phyloP scores from a whole-genome alignment of 92 coral and sea anemone species.

The Palythoa grandis region DNA sequence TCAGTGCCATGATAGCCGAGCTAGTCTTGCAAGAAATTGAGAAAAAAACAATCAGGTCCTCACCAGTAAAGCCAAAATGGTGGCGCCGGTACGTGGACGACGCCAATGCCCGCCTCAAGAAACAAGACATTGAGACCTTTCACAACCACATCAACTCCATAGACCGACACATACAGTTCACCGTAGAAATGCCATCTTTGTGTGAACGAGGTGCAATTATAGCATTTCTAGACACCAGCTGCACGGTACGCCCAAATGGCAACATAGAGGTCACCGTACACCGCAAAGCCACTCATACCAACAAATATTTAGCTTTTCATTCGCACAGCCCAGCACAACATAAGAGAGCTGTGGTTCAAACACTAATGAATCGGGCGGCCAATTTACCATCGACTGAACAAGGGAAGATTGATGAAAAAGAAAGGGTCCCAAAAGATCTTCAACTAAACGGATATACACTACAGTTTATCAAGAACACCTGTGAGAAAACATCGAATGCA shows the following conservation, averaged over 20 bases:
- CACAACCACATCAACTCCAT: constrained; percentile 28
- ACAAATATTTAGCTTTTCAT: constrained; percentile 19
- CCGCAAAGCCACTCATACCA: too few relatives aligned
- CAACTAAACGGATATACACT: too few relatives aligned
- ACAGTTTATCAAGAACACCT: too few relatives aligned
- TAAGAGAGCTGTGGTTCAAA: constrained; percentile 37
- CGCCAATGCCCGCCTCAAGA: constrained; percentile 15
- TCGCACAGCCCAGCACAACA: constrained; percentile 40
- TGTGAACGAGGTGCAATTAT: neutral
- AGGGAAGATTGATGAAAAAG: neutral
- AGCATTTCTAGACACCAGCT: neutral
- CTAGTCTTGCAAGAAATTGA: constrained; percentile 38
- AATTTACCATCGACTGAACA: neutral
- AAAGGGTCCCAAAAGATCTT: too few relatives aligned
- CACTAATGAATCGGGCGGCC: constrained; percentile 1
- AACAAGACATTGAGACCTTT: constrained; percentile 10
- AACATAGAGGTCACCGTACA: neutral
- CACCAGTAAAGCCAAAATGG: constrained; percentile 24
- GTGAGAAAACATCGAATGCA: too few relatives aligned
- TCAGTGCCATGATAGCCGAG: constrained; percentile 33
- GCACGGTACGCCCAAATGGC: neutral
- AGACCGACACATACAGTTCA: constrained; percentile 23
- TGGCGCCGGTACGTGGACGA: constrained; percentile 38
- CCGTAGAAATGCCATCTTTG: constrained; percentile 15
- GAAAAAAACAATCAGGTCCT: neutral